Evolutionary conservation across 2,797 vertebrate species (phyloP), one percentile per base, ranked within the genome.

Genomic region (Macrochelys suwanniensis): DNA sequence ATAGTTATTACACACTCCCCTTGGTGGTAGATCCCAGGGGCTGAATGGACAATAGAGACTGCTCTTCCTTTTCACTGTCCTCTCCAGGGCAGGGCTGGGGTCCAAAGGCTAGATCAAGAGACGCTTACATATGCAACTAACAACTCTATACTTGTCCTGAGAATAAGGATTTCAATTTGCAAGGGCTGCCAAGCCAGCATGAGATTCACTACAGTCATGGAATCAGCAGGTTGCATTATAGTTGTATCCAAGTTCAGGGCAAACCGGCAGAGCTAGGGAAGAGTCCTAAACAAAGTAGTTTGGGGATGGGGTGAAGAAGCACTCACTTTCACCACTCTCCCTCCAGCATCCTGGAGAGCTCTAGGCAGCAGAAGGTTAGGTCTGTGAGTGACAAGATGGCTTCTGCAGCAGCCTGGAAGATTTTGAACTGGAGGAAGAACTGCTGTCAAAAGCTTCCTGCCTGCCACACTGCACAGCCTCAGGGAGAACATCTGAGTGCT

Each of bases 381-480:
- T 91, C 95, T 94, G 96, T 92, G 94, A 26, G 96, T 92, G 94
- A 26, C 68, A 74, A 74, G 42, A 26, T 47, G 74, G 53, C 90
- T 96, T 78, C 84, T 95, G 93, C 90, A 82, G 94, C 92, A 94
- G 84, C 25, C 45, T 88, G 95, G 92, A 93, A 93, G 89, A 56
- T 89, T 95, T 90, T 90, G 91, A 77, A 93, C 92, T 1, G 0
- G 76, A 93, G 78, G 90, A 92, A 96, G 93, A 95, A 97, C 92
- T 51, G 88, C 65, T 94, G 91, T 96, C 89, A 95, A 84, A 91
- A 84, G 90, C 86, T 96, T 96, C 94, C 92, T 96, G 96, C 97
- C 96, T 95, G 94, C 94, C 95, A 92, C 68, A 94, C 91, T 97
- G 89, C 92, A 95, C 51, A 6, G 94, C 96, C 90, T 94, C 80